Conservation (phyloP, 23 tunicate genomes). For the Styela clava region DNA sequence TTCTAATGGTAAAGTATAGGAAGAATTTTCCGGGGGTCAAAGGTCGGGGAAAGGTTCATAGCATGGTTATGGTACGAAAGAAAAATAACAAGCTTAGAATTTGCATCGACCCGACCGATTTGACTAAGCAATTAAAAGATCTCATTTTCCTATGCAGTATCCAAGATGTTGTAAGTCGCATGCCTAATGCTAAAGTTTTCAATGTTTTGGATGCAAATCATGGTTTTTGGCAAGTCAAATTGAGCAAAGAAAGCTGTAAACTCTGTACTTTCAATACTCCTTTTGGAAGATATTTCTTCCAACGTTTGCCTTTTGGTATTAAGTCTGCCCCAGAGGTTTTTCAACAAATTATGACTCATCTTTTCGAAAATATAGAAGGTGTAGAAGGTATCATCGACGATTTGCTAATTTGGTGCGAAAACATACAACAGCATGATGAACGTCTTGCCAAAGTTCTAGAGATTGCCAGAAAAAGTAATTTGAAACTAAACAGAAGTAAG, state of each 20-base stretch:
- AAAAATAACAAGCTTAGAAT: too few species aligned
- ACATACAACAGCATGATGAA: slow-evolving; percentile 9
- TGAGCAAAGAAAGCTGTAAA: background rate
- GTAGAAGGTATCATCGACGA: slow-evolving; percentile 23
- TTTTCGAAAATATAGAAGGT: slow-evolving; percentile 5
- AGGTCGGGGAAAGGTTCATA: too few species aligned
- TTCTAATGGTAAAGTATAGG: too few species aligned
- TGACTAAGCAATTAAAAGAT: background rate
- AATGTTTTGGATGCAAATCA: background rate
- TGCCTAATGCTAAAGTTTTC: background rate
- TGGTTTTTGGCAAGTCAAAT: background rate
- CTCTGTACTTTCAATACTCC: background rate
- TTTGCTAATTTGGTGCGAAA: slow-evolving; percentile 7
- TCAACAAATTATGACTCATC: too few species aligned
- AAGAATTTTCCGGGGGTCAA: too few species aligned
- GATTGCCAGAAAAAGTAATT: too few species aligned
- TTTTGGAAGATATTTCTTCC: slow-evolving; percentile 32
- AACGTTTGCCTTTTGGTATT: slow-evolving; percentile 37
- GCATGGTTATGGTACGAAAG: too few species aligned
- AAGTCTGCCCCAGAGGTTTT: too few species aligned
- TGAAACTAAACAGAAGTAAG: too few species aligned
- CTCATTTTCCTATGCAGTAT: background rate
- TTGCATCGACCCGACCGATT: too few species aligned
- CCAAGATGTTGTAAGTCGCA: background rate
- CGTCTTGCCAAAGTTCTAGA: too few species aligned